Base-by-base conservation (phyloP, 2,888 invertebrate genomes). In the Masnerella sp. region DNA sequence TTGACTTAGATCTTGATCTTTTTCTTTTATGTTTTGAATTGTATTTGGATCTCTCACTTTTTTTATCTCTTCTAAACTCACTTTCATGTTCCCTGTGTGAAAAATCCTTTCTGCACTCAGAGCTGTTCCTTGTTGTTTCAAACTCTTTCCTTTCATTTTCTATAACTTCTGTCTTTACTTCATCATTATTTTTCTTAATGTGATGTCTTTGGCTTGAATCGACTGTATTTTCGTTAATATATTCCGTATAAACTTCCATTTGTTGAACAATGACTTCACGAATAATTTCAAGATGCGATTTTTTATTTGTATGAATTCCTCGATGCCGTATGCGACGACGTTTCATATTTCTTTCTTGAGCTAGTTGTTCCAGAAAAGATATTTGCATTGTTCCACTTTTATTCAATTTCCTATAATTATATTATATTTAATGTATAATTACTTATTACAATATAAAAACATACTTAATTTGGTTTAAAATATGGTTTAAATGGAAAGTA, bases 281-380 rank as follows among this genome's bases (percentile, higher is more conserved):
- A 12, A 87, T 68, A 58, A 88, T 84, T 76, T 88, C 87, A 0
- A 76, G 75, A 1, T 86, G 84, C 1, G 87, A 86, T 58, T 85
- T 87, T 77, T 86, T 87, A 69, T 87, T 87, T 0, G 87, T 87
- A 45, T 87, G 87, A 12, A 87, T 84, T 5, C 87, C 86, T 56
- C 78, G 82, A 30, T 87, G 84, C 54, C 84, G 87, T 0, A 82
- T 80, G 75, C 87, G 75, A 2, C 87, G 82, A 32, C 87, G 80
- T 54, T 86, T 87, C 4, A 87, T 74, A 75, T 87, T 84, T 9
- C 87, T 80, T 64, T 86, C 85, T 43, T 85, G 85, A 0, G 83
- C 83, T 1, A 85, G 70, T 20, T 85, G 72, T 12, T 86, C 85
- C 28, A 85, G 12, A 36, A 82, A 80, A 0, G 86, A 81, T n/a